Evolutionary conservation across 2,113 vertebrate genomes (phyloP), one percentile per base, ranked within the genome.

Genomic region (Gulo gulo): DNA sequence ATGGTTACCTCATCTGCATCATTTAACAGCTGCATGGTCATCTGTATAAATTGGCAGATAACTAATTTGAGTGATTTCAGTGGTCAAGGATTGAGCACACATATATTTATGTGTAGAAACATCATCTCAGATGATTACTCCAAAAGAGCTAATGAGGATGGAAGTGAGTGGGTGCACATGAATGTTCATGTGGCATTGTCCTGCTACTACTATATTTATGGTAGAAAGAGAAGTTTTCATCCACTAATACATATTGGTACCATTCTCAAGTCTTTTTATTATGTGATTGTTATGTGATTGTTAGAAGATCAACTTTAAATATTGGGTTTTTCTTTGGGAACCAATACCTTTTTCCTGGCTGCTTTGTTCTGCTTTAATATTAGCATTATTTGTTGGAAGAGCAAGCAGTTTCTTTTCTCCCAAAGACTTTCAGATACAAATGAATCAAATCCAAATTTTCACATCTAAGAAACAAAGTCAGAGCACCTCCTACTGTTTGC

Each of bases 311-410:
- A 14, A 1, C 94, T 96, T 98, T 98, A 98, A 98, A 97, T 42
- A 52, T 15, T 79, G 52, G 55, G 18, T 65, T 98, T 98, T 98
- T 96, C 80, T 97, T 98, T 8, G 0, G 95, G 95, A 98, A 98
- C 98, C 97, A 97, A 69, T 97, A 98, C 97, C 86, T 81, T 95
- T 71, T 67, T 91, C 97, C 85, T 98, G 96, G 86, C 84, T 98
- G 96, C 94, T 98, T 98, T 98, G 69, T 96, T 97, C 97, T 98
- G 83, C 94, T 97, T 98, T 98, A 98, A 98, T 97, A 95, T 98
- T 97, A 96, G 90, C 96, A 73, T 98, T 97, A 94, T 97, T 97
- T 98, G 91, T 85, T 95, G 94, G 97, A 98, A 98, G 97, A 98
- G 98, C 96, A 97, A 96, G 71, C 31, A 93, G 57, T 74, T 84